Conservation (phyloP, 2,113 vertebrate genomes). For the Ceuthmochares aereus region DNA sequence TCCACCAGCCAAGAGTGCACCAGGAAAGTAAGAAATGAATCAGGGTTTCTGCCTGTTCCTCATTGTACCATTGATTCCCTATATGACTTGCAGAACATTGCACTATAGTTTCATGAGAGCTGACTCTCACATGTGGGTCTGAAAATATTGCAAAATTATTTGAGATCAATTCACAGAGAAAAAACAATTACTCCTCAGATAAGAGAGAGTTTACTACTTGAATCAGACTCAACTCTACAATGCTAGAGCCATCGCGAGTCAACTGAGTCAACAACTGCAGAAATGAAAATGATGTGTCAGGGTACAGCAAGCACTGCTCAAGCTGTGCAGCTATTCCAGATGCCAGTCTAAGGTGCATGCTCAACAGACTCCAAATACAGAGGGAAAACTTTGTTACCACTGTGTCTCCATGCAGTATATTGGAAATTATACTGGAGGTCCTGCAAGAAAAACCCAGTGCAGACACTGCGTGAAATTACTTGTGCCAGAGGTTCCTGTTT, state of each 20-base stretch:
- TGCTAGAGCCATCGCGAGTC: not conserved
- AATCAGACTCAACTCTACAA: not conserved
- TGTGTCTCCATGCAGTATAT: not conserved
- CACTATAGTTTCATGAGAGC: not conserved
- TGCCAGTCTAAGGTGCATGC: not conserved
- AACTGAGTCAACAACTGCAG: not conserved
- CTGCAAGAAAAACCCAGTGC: not conserved
- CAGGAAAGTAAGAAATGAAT: not conserved
- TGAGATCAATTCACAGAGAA: not conserved
- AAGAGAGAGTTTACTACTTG: not conserved
- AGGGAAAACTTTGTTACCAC: not conserved
- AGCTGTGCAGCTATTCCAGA: not conserved
- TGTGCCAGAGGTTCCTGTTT: not conserved
- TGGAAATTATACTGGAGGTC: not conserved
- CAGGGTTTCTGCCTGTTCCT: not conserved
- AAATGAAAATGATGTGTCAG: not conserved
- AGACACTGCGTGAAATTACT: not conserved
- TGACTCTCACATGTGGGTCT: not conserved
- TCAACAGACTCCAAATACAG: not conserved
- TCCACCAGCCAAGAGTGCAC: not conserved
- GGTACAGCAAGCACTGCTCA: not conserved
- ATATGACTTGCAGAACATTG: not conserved
- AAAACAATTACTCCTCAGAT: not conserved
- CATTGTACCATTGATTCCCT: not conserved
- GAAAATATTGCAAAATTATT: not conserved